Conservation (phyloP, 2,113 vertebrate species). For the Cebus imitator region DNA sequence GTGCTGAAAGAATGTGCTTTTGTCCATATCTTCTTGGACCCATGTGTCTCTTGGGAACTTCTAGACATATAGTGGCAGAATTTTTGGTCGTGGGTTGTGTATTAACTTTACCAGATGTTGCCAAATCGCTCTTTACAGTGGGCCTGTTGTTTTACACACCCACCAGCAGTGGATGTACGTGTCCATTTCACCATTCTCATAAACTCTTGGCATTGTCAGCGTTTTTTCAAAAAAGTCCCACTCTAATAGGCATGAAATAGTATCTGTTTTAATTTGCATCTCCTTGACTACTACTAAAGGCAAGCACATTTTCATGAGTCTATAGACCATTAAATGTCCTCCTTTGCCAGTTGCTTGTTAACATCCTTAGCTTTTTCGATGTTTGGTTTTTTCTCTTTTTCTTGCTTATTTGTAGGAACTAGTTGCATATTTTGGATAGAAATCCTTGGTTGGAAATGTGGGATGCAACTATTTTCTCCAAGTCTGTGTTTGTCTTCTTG, state of each 20-base stretch:
- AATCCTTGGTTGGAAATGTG: conserved; percentile 1
- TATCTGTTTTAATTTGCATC: neutral
- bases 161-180: neutral
- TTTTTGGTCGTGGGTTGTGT: neutral
- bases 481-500: neutral
- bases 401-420: conserved; percentile 27
- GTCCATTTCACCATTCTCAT: neutral
- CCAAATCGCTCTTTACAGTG: neutral
- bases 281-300: neutral
- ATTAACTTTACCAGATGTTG: neutral
- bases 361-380: neutral
- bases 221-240: neutral
- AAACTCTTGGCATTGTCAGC: neutral
- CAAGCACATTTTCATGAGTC: neutral
- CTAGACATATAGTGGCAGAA: neutral
- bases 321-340: neutral
- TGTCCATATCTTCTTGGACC: neutral
- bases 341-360: neutral
- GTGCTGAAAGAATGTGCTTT: neutral
- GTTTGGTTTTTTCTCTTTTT: neutral
- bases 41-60: neutral
- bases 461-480: conserved; percentile 31
- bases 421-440: neutral
- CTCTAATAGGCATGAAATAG: neutral
- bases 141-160: neutral